Evolutionary conservation across 1,140 invertebrate genomes (phyloP), one percentile per base, ranked within the genome.

Genomic region (Acyrthosiphon pisum): DNA sequence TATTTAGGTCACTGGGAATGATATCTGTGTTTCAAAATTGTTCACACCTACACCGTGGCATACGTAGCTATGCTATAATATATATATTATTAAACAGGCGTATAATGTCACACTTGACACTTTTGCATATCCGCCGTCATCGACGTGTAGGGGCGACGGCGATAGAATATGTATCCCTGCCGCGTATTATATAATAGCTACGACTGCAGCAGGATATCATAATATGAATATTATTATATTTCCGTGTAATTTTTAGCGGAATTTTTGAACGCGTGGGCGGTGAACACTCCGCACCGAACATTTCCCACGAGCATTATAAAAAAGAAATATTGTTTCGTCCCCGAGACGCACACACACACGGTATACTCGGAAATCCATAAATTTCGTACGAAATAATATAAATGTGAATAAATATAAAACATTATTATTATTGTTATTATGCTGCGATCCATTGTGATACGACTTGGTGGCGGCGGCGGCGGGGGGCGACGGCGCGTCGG

Each of bases 331-430:
- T 26, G 83, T 84, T 84, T 41, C 83, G 35, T 37, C 83, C 83
- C 37, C 83, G 9, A 11, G 37, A 41, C 44, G 3, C 37, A 23
- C 83, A 18, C 60, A n/a, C 30, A 76, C 60, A 11, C 11, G 14
- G 0, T 2, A 41, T 44, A 41, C 37, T 84, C 37, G 41, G 83
- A 84, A 84, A 84, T 84, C 37, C 83, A 84, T 84, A 84, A 84
- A 44, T 84, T 84, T 84, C 23, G 9, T 84, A 44, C 41, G 83
- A 84, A 84, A 84, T 44, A 84, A 84, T 44, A 84, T 41, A 84
- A 84, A 84, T 14, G 83, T 84, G 83, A 84, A 84, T 84, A 84
- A 84, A 84, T 84, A 84, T 41, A 84, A 84, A 84, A 84, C 83
- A 41, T 41, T 44, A 84, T 84, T 76, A 76, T 68, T 60, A 56